Percentiles rank a stretch among this genome's conserved stretches.
phyloP scores from a whole-genome alignment of 2,888 invertebrate genomes.

The Drymonia ruficornis region DNA sequence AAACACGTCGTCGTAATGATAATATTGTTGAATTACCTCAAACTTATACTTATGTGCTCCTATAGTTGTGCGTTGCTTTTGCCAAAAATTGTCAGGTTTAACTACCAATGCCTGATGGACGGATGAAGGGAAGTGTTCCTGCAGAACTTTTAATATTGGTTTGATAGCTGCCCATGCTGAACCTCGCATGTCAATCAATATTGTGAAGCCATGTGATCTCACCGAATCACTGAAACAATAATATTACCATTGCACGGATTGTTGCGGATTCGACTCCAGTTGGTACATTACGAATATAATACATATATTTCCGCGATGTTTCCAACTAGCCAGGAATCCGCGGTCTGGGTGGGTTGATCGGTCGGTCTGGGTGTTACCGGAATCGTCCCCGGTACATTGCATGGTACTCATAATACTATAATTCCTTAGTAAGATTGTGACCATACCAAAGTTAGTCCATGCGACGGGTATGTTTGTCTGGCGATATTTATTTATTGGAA shows the following conservation, averaged over 20 bases:
- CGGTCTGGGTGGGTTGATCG: too few species aligned
- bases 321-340: too few species aligned
- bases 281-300: too few species aligned
- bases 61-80: slow-evolving; percentile 98
- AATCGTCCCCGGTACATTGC: too few species aligned
- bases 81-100: slow-evolving; percentile 99
- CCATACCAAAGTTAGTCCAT: slow-evolving; percentile 1
- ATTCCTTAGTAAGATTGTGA: too few species aligned
- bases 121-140: slow-evolving; percentile 97
- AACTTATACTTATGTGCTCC: slow-evolving; percentile 99
- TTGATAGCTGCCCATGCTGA: slow-evolving; percentile 98
- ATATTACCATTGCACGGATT: background rate
- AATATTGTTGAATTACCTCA: slow-evolving; percentile 87
- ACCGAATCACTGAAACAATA: slow-evolving; percentile 91
- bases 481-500: background rate
- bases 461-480: too few species aligned
- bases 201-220: slow-evolving; percentile 95
- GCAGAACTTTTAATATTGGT: slow-evolving; percentile 97
- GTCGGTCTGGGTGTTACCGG: too few species aligned
- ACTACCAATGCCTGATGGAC: slow-evolving; percentile 98
- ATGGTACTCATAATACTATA: too few species aligned
- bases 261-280: too few species aligned
- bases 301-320: too few species aligned
- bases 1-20: too few species aligned
- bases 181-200: slow-evolving; percentile 99